These are phyloP conservation scores for Piezodorus guildinii DNA, from an alignment of 1,140 invertebrate species.

Conservation along the genomic window DNA sequence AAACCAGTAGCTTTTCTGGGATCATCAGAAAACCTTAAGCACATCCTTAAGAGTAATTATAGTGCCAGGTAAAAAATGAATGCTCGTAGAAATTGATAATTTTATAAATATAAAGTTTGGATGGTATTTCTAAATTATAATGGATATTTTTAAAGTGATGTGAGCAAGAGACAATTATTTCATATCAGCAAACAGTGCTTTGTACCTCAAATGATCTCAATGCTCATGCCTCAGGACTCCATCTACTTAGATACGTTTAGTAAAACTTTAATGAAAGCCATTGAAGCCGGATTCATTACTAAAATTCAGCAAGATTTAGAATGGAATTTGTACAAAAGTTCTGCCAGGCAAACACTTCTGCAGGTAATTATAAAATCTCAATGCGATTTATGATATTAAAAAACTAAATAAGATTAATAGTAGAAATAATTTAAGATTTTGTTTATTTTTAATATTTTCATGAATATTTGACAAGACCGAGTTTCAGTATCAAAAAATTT, in stretches of 20 bases:
- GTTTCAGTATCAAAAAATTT: too few relatives aligned
- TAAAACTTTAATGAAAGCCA: conserved; percentile 41
- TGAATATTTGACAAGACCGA: too few relatives aligned
- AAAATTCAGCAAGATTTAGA: conserved; percentile 54
- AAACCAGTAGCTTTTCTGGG: conserved; percentile 59
- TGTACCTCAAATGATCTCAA: conserved; percentile 48
- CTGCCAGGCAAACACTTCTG: conserved; percentile 42
- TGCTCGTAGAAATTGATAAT: too few relatives aligned
- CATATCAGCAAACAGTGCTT: conserved; percentile 60
- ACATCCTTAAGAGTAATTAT: conserved; percentile 54
- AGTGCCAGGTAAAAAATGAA: conserved; percentile 35
- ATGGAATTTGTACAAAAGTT: conserved; percentile 49
- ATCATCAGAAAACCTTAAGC: conserved; percentile 51
- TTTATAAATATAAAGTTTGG: background rate
- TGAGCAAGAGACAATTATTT: conserved; percentile 44
- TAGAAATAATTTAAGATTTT: too few relatives aligned
- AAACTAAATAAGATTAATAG: too few relatives aligned
- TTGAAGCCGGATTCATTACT: conserved; percentile 49
- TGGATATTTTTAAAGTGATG: conserved; percentile 23
- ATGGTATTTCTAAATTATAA: background rate
- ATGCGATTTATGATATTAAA: too few relatives aligned
- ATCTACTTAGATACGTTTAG: conserved; percentile 47
- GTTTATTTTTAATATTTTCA: too few relatives aligned
- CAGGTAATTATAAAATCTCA: conserved; percentile 36
- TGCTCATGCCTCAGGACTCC: conserved; percentile 46